A percentile compares a stretch with the other conserved stretches of the same genome.
Conservation (phyloP, 2,797 vertebrate species). For the Sebastes goodei region DNA sequence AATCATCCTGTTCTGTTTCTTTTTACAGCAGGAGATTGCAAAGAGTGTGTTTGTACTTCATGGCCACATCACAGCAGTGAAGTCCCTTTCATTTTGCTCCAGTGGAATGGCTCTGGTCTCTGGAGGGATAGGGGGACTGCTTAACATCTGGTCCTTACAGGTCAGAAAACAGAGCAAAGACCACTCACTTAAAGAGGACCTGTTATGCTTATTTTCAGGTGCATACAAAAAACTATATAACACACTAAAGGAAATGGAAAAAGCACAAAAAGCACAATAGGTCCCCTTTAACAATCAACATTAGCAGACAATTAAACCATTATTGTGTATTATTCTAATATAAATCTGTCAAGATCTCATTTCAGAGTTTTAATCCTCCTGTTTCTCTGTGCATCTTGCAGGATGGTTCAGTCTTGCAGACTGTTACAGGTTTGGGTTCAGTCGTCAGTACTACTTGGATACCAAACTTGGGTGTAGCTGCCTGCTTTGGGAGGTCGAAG, state of each 20-base stretch:
- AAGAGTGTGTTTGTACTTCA: constrained; percentile 83
- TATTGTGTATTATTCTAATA: background rate
- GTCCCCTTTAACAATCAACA: background rate
- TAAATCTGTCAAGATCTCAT: background rate
- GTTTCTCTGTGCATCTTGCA: constrained; percentile 48
- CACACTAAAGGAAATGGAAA: too few species aligned
- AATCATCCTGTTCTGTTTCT: constrained; percentile 3
- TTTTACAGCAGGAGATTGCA: constrained; percentile 70
- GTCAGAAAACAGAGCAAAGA: constrained; percentile 59
- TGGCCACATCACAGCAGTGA: constrained; percentile 85
- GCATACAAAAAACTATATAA: too few species aligned
- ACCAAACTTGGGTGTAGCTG: constrained; percentile 82
- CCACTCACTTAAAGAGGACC: too few species aligned
- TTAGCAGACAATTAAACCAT: background rate
- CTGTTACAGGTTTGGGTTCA: constrained; percentile 84
- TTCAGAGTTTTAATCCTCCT: background rate
- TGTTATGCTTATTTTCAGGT: too few species aligned
- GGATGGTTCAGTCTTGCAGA: constrained; percentile 87
- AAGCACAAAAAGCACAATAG: too few species aligned
- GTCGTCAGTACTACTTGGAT: constrained; percentile 84
- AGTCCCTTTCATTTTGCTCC: constrained; percentile 84
- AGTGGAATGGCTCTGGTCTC: constrained; percentile 82
- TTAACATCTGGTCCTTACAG: constrained; percentile 88
- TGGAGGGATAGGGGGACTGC: constrained; percentile 85
- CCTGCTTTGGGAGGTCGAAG: constrained; percentile 86